Conservation (phyloP, 2,888 invertebrate genomes). For the Drosophila pullipes region DNA sequence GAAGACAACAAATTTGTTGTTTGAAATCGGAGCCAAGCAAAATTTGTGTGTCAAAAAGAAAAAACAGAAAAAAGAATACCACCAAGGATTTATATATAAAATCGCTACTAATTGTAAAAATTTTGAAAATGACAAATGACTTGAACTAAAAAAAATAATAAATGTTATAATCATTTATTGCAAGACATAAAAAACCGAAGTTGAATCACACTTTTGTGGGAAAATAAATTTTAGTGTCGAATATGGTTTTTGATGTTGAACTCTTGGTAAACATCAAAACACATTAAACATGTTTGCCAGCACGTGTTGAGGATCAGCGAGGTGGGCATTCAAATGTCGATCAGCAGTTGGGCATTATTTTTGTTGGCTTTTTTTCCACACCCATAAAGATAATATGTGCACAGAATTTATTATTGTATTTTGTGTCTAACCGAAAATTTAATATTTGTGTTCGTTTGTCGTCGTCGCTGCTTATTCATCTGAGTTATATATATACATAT, state of each 20-base stretch:
- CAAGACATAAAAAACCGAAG: neutral
- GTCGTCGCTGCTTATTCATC: slow-evolving; percentile 29
- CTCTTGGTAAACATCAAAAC: neutral
- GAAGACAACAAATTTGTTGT: neutral
- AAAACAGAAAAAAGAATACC: neutral
- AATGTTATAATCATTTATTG: neutral
- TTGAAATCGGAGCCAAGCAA: neutral
- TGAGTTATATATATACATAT: slow-evolving; percentile 10
- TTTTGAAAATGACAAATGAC: neutral
- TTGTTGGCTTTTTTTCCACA: neutral
- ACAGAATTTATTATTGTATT: slow-evolving; percentile 4
- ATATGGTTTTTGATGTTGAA: neutral
- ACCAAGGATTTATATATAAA: neutral
- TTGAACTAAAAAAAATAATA: neutral
- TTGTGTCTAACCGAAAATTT: slow-evolving; percentile 5
- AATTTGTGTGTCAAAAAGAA: neutral
- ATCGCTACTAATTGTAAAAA: neutral
- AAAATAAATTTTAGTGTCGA: neutral
- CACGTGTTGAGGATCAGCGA: neutral
- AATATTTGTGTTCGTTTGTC: slow-evolving; percentile 1
- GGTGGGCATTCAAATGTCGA: slow-evolving; percentile 17
- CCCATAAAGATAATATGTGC: slow-evolving; percentile 9
- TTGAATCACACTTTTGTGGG: neutral
- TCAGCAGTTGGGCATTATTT: neutral
- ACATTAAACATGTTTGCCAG: neutral